phyloP scores from a whole-genome alignment of 2,797 vertebrate genomes.

The Manis crassicaudata region DNA sequence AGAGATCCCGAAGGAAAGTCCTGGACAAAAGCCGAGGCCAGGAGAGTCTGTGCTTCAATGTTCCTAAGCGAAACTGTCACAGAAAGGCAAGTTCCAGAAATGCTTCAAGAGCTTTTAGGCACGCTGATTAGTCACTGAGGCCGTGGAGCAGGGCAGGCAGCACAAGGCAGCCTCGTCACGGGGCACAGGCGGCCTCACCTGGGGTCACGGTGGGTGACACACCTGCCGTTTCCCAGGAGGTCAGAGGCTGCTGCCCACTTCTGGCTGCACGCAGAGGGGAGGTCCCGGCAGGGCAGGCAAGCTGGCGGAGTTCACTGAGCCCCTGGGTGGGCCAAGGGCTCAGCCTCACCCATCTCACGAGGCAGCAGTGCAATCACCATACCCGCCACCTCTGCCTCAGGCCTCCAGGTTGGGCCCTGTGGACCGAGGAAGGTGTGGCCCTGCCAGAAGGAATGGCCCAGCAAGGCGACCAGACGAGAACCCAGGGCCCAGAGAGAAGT shows the following conservation, averaged over 20 bases:
- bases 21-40: neutral
- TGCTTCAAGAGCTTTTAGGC: neutral
- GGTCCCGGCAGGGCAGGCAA: fast-evolving
- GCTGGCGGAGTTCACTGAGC: fast-evolving
- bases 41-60: neutral
- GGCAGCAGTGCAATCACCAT: fast-evolving
- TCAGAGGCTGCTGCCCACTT: neutral
- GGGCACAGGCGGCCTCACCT: neutral
- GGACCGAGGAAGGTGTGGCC: neutral
- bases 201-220: fast-evolving
- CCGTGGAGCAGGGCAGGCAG: neutral
- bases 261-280: neutral
- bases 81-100: neutral
- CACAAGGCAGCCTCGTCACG: neutral
- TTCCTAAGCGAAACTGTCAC: neutral
- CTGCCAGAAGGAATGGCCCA: too few relatives aligned
- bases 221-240: neutral
- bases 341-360: too few relatives aligned
- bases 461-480: neutral
- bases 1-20: neutral
- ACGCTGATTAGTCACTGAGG: neutral
- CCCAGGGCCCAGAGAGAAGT: neutral
- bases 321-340: fast-evolving
- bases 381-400: fast-evolving
- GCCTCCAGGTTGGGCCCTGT: neutral